Evolutionary conservation across 2,888 invertebrate genomes (phyloP).

Genomic region (Aleiodes testaceus): DNA sequence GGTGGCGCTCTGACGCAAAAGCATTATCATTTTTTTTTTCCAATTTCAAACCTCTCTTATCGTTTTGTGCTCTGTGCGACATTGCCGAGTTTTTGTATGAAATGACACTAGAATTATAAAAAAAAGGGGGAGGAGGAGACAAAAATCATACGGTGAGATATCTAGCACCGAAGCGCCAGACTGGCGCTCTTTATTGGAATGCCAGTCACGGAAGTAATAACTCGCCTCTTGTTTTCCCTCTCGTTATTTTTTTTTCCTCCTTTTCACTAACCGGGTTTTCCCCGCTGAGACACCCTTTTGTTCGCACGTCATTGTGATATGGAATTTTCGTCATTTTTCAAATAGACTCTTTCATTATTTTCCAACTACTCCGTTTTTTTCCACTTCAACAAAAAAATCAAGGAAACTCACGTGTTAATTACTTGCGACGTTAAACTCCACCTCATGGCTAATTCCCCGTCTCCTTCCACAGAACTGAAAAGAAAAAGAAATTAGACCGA

Average conservation of each 20-base stretch:
- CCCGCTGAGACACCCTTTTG: constrained; percentile 24
- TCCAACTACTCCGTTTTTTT: neutral
- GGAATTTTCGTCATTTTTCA: constrained; percentile 14
- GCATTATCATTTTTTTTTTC: constrained; percentile 22
- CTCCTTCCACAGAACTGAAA: neutral
- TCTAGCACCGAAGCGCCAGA: constrained; percentile 22
- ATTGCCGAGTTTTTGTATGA: neutral
- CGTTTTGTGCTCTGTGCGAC: neutral
- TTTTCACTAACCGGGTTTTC: constrained; percentile 6
- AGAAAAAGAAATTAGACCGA: neutral
- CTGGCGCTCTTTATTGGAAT: constrained; percentile 38
- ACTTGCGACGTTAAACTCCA: neutral
- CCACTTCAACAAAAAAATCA: neutral
- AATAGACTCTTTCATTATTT: neutral
- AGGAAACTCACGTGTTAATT: constrained; percentile 1
- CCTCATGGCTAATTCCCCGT: neutral
- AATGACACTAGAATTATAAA: neutral
- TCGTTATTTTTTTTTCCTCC: neutral
- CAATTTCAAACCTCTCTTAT: constrained; percentile 14
- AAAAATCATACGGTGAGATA: constrained; percentile 11
- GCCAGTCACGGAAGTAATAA: constrained; percentile 36
- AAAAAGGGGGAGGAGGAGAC: neutral
- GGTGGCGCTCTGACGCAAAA: constrained; percentile 63
- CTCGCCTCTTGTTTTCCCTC: constrained; percentile 3
- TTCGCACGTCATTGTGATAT: constrained; percentile 24